phyloP scores from a whole-genome alignment of 2,888 invertebrate species.

The Empis stercorea region DNA sequence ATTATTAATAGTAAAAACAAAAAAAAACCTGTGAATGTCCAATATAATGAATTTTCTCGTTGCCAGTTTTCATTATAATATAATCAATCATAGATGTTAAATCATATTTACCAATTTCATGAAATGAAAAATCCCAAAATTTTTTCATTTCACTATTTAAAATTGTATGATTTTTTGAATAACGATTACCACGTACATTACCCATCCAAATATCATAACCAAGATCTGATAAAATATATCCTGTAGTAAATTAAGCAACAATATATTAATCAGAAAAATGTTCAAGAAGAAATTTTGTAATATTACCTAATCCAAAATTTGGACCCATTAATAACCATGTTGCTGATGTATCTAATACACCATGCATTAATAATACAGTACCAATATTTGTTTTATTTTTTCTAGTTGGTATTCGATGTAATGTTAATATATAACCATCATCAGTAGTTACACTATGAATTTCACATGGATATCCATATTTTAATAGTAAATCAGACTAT shows the following conservation, averaged over 20 bases:
- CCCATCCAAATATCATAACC: slow-evolving; percentile 38
- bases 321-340: slow-evolving; percentile 64
- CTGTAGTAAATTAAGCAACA: slow-evolving; percentile 20
- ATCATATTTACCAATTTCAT: slow-evolving; percentile 63
- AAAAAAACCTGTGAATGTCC: slow-evolving; percentile 60
- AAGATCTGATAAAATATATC: slow-evolving; percentile 31
- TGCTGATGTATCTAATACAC: slow-evolving; percentile 58
- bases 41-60: slow-evolving; percentile 54
- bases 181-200: slow-evolving; percentile 34
- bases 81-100: slow-evolving; percentile 73
- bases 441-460: slow-evolving; percentile 52
- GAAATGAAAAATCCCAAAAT: slow-evolving; percentile 56
- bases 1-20: not conserved
- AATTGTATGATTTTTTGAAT: slow-evolving; percentile 32
- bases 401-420: slow-evolving; percentile 57
- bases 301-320: slow-evolving; percentile 49
- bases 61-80: slow-evolving; percentile 44
- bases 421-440: slow-evolving; percentile 64
- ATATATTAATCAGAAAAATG: not conserved
- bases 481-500: slow-evolving; percentile 44
- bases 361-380: slow-evolving; percentile 52
- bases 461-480: slow-evolving; percentile 54
- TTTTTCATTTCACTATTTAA: slow-evolving; percentile 31
- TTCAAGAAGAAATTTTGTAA: not conserved
- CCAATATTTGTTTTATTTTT: slow-evolving; percentile 35